phyloP scores from a whole-genome alignment of 2,797 vertebrate species.

The Aphelocoma californica region DNA sequence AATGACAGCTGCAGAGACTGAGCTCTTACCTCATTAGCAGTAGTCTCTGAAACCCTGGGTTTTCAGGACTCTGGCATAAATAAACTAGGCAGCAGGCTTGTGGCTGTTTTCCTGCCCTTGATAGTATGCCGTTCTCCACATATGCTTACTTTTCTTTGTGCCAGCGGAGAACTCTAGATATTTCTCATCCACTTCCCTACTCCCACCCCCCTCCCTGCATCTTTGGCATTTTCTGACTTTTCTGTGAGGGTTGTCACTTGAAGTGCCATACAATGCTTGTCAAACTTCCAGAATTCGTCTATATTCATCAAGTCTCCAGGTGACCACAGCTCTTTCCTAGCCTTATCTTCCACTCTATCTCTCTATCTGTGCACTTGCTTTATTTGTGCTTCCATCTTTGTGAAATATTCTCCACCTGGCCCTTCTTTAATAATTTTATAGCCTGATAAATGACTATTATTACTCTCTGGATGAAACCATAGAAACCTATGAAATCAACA shows the following conservation, averaged over 20 bases:
- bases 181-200: neutral
- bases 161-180: neutral
- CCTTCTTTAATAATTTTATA: neutral
- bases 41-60: neutral
- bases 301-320: neutral
- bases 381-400: neutral
- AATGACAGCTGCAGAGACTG: slow-evolving; percentile 15
- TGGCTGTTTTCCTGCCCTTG: slow-evolving; percentile 34
- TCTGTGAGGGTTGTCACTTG: neutral
- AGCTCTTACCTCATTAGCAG: slow-evolving; percentile 34
- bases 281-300: neutral
- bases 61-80: slow-evolving; percentile 43
- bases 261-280: neutral
- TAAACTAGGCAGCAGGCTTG: slow-evolving; percentile 13
- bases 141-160: slow-evolving; percentile 7
- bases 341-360: neutral
- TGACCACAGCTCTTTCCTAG: neutral
- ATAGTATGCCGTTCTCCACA: neutral
- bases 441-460: neutral
- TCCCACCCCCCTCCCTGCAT: accelerated
- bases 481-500: neutral
- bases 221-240: neutral
- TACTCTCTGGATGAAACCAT: neutral
- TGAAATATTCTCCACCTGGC: neutral
- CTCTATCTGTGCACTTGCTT: neutral